These are phyloP conservation scores for Pteronotus mesoamericanus DNA, from an alignment of 2,797 vertebrate genomes.

Conservation along the genomic window DNA sequence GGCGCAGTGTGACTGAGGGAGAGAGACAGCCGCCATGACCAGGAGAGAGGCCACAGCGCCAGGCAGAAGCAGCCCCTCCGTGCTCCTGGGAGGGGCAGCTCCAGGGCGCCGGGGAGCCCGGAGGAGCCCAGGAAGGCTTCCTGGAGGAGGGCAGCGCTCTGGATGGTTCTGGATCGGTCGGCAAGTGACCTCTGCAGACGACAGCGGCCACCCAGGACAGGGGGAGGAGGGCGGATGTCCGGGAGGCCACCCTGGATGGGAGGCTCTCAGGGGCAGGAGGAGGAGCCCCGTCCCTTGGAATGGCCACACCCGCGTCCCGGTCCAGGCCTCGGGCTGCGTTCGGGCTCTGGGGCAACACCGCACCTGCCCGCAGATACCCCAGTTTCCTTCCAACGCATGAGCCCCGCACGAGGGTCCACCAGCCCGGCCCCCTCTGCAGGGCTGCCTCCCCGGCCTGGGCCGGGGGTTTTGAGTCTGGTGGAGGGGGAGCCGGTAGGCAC, in stretches of 20 bases:
- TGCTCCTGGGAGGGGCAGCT: background rate
- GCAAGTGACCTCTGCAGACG: rapidly evolving
- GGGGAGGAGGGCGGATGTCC: background rate
- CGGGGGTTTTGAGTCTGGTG: background rate
- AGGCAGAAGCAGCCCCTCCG: background rate
- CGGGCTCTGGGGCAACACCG: too few species aligned
- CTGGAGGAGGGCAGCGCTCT: background rate
- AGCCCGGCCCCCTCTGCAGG: background rate
- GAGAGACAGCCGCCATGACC: background rate
- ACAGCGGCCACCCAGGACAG: rapidly evolving
- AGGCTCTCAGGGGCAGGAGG: rapidly evolving
- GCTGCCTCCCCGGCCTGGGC: background rate
- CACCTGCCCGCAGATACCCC: background rate
- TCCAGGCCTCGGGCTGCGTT: background rate
- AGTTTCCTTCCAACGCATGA: background rate
- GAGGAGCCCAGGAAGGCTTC: background rate
- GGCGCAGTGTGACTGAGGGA: background rate
- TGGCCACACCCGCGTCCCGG: rapidly evolving
- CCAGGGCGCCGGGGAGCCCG: rapidly evolving
- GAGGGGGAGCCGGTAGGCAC: rapidly evolving
- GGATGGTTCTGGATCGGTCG: background rate
- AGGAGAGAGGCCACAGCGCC: background rate
- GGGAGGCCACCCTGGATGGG: background rate
- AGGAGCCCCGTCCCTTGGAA: background rate
- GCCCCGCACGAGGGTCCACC: too few species aligned